Base-by-base conservation (phyloP, 2,797 vertebrate species). In the Danio choprae region DNA sequence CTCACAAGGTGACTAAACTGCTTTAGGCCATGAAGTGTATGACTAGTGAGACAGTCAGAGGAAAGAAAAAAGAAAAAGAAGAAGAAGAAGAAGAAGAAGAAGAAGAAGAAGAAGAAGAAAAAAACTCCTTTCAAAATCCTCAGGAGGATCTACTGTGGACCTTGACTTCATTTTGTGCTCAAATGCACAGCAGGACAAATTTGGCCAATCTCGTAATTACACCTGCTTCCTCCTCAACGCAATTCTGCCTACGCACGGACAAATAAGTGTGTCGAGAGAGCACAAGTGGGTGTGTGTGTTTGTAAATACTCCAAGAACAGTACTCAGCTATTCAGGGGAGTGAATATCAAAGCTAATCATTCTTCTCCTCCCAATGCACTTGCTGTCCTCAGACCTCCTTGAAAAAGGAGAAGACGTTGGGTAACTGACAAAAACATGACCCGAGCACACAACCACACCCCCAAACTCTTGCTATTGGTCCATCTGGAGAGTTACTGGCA, bases 151-250 rank as follows among this genome's bases (percentile, higher is more conserved):
- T 13, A 50, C 67, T 41, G 56, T 53, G 67, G 55, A 79, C 58
- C 68, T 36, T 22, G 16, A 46, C 63, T 74, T 74, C 22, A 36
- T 80, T 70, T 70, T 62, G 16, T 51, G 63, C 55, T 74, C 46
- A 83, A 74, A 83, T 43, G 59, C 70, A 74, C 69, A 79, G 50
- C 58, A 73, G 40, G 59, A 55, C 20, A 72, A 55, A 79, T 53
- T 55, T 55, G 9, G 15, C 68, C 68, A 63, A 50, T 79, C 77
- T 79, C 36, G 46, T 73, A 60, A 77, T 56, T 43, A 10, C 69
- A 29, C n/a, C 11, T 36, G 55, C 53, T 13, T 77, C 74, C 13
- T 64, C 20, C 50, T 55, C 69, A 56, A 59, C 22, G 36, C 59
- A 73, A 40, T 20, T 56, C 20, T 18, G 50, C 78, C 60, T 56